These are phyloP conservation scores for Drepana falcataria DNA, from an alignment of 2,888 invertebrate genomes.

Conservation along the genomic window DNA sequence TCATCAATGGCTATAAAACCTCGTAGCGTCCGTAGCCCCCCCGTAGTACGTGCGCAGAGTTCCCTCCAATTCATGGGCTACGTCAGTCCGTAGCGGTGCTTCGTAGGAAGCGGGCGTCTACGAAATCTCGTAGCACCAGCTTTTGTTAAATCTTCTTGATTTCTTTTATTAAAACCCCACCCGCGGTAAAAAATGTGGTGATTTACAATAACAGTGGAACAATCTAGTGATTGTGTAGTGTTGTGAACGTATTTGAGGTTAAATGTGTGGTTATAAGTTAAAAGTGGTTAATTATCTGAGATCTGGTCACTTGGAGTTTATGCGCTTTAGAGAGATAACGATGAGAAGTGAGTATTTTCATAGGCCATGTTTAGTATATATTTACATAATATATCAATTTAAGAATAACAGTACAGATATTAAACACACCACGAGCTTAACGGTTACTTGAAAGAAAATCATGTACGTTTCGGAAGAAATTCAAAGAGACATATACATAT, in stretches of 20 bases:
- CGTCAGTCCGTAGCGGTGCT: conserved; percentile 54
- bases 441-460: no score
- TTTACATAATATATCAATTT: no score
- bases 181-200: not conserved
- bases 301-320: not conserved
- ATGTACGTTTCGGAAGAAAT: no score
- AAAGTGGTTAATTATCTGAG: not conserved
- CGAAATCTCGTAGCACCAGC: conserved; percentile 19
- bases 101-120: conserved; percentile 38
- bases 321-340: not conserved
- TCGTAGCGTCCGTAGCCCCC: not conserved
- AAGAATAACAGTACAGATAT: no score
- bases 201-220: not conserved
- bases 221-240: not conserved
- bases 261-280: not conserved
- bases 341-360: not conserved
- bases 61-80: conserved; percentile 44
- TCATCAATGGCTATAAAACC: not conserved
- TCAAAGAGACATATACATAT: no score
- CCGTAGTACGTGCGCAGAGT: conserved; percentile 40
- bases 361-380: no score
- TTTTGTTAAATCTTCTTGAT: conserved; percentile 33
- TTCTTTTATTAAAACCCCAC: conserved; percentile 46
- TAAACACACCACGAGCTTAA: no score
- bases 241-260: not conserved